Evolutionary conservation across 2,888 invertebrate genomes (phyloP), one percentile per base, ranked within the genome.

Genomic region (Drosophila leonis): DNA sequence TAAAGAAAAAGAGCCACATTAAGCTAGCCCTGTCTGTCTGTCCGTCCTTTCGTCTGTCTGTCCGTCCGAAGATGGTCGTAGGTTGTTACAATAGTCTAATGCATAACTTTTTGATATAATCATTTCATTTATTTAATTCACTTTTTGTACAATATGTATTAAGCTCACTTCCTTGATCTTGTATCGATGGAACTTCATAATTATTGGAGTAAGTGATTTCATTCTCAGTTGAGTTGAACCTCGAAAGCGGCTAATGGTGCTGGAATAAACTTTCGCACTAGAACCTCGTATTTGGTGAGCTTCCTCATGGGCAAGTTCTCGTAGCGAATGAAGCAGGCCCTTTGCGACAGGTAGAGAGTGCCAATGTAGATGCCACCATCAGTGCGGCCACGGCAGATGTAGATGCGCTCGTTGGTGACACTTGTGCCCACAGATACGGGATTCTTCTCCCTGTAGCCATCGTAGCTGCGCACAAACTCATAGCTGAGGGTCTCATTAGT

Each of bases 211-310:
- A 15, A 39, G 13, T 13, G 13, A n/a, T 7, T 9, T 18, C 18
- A 2, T 18, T 6, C 12, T 12, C 10, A 13, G 20, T 44, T 44
- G 2, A 44, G 1, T 44, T 44, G 12, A 35, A 44, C 6, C 0
- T 13, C 15, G 18, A 18, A n/a, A n/a, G 46, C 12, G 7, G 1
- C 2, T 10, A n/a, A 44, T 1, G 13, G 8, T 0, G 9, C 33
- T 5, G 4, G 4, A 0, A 24, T 31, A 0, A 0, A 0, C 20
- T 68, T 33, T 4, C 68, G 65, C 5, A 78, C 68, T 10, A 85
- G 65, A 0, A 73, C 73, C n/a, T 83, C 85, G 56, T 83, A 83
- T 18, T 80, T 85, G 0, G 66, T 59, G 5, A 71, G 42, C 12
- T 35, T 55, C 1, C 71, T 67, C 10, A 82, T 9, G 0, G 83